Base-by-base conservation (phyloP, 2,113 vertebrate genomes). In the Spilogale gracilis region DNA sequence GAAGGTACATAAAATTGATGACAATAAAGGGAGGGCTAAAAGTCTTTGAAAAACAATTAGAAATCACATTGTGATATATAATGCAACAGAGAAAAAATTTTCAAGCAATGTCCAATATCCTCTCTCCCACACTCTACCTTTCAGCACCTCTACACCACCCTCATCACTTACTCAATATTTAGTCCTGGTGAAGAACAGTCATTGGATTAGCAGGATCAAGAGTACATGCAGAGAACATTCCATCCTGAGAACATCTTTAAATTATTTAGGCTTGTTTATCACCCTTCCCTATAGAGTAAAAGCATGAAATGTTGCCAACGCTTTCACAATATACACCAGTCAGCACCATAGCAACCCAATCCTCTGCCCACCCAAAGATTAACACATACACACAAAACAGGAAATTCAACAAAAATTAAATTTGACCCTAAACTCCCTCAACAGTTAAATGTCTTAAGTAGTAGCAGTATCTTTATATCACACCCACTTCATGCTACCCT, bases 191-290 rank as follows among this genome's bases (percentile, higher is more conserved):
- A 94, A 91, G 85, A 93, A 58, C 1, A 9, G 67, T 92, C 69
- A 69, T 90, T 56, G 94, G 88, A 97, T 98, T 96, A 97, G 78
- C 83, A 97, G 84, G 90, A 95, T 97, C 89, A 96, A 94, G 92
- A 95, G 84, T 94, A 96, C 92, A 94, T 48, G 92, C 71, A 96
- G 84, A 96, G 87, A 97, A 97, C 96, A 96, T 92, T 98, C 96
- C 93, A 97, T 96, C 94, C 95, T 78, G 54, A 32, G 76, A 96
- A 97, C 92, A 97, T 94, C 93, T 97, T 96, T 96, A 97, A 96
- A 96, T 96, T 82, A 97, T 95, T 95, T 92, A 95, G 74, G 60
- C 73, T 76, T 96, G 94, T 97, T 96, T 96, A 96, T 80, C 84
- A 85, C 54, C 30, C 54, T 93, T 93, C 83, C 20, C 76, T 95